These are phyloP conservation scores for Julus scanicus DNA, from an alignment of 2,888 invertebrate genomes.

Conservation along the genomic window DNA sequence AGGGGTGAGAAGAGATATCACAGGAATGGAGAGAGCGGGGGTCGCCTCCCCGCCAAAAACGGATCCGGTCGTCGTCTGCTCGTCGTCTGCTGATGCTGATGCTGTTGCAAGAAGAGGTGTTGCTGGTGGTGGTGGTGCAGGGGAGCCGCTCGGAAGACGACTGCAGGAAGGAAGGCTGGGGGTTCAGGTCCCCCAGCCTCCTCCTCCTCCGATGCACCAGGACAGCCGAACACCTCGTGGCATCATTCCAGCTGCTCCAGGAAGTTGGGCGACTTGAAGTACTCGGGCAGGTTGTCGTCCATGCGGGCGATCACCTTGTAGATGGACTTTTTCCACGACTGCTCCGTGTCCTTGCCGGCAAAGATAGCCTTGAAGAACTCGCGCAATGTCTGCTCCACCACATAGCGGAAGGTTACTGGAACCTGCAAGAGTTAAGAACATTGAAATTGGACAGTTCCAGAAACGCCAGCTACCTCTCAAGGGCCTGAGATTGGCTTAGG, in stretches of 20 bases:
- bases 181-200: not conserved
- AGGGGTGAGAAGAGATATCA: constrained; percentile 43
- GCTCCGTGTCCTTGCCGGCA: constrained; percentile 95
- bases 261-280: constrained; percentile 99
- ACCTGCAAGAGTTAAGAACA: constrained; percentile 74
- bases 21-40: constrained; percentile 34
- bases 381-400: constrained; percentile 95
- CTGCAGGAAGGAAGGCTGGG: not conserved
- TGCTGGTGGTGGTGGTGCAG: constrained; percentile 31
- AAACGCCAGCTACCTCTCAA: not conserved
- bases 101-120: constrained; percentile 7
- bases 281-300: constrained; percentile 99
- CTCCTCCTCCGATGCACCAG: constrained; percentile 44
- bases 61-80: not conserved
- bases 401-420: constrained; percentile 95
- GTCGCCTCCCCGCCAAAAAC: not conserved
- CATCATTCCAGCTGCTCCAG: constrained; percentile 95
- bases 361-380: constrained; percentile 99
- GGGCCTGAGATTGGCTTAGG: too few relatives aligned
- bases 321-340: constrained; percentile 99
- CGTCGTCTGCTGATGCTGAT: not conserved
- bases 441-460: not conserved
- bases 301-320: constrained; percentile 99
- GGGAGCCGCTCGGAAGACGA: constrained; percentile 37
- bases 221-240: constrained; percentile 46